Base-by-base conservation (phyloP, 2,888 invertebrate genomes). In the Noctua janthe region DNA sequence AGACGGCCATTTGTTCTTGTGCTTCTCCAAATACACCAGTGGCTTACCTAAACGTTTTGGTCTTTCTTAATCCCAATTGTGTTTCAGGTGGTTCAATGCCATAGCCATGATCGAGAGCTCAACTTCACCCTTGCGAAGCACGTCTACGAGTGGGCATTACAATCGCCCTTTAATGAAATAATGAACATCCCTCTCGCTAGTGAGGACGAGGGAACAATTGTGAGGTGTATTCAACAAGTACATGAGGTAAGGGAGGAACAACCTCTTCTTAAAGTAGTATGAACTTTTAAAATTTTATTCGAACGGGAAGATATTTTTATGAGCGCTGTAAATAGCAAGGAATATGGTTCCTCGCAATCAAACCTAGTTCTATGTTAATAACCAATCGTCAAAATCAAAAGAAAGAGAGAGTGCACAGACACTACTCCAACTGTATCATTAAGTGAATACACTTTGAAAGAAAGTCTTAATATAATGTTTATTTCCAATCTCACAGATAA, bases 151-250 rank as follows among this genome's bases (percentile, higher is more conserved):
- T 99, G 99, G 99, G 99, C 99, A 0, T 97, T 98, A 73, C 98
- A 99, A 90, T 98, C 99, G 97, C 98, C 99, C 0, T 99, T 99
- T 98, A 99, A 92, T 99, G 51, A 51, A 17, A 51, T 99, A 81
- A 99, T 99, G 98, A 97, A 17, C 17, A 51, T 51, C 17, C 15
- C 51, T 51, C 6, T 98, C 88, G 95, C 99, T 0, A 99, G 99
- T 85, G 98, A 99, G 0, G 99, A 99, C 94, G 99, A 99, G 94
- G 99, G 99, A 1, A 99, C 99, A 83, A 99, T 99, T 90, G 99
- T 99, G 0, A 97, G 99, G 75, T 99, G 99, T 92, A 99, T 99
- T 87, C 99, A 99, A 93, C 98, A 99, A 92, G 95, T 99, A 62
- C 99, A 99, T 93, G 99, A 99, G 97, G 97, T 99, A 88, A 86